phyloP scores from a whole-genome alignment of 1,140 invertebrate genomes.

The Linepithema humile region DNA sequence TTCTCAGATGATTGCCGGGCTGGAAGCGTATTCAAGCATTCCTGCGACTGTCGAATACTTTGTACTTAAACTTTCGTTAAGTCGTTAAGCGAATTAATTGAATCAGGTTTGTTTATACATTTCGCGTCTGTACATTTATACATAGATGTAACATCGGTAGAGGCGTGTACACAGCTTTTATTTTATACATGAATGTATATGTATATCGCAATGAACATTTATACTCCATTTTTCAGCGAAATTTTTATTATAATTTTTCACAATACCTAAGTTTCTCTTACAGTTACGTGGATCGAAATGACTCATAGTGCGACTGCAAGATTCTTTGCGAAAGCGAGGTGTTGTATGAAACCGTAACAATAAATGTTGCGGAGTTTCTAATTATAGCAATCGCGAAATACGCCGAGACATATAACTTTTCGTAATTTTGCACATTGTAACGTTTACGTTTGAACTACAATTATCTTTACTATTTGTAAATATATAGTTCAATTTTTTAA shows the following conservation, averaged over 20 bases:
- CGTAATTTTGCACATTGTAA: background rate
- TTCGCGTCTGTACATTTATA: constrained; percentile 50
- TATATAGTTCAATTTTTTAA: background rate
- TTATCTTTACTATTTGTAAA: background rate
- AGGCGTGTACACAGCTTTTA: constrained; percentile 53
- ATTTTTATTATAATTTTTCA: constrained; percentile 9
- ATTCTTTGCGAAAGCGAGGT: background rate
- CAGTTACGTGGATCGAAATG: background rate
- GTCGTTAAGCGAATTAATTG: constrained; percentile 26
- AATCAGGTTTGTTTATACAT: constrained; percentile 3
- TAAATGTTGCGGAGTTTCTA: background rate
- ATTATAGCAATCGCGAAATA: background rate
- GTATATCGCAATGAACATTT: constrained; percentile 20
- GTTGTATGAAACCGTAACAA: background rate
- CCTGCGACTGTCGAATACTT: background rate
- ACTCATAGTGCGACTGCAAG: background rate
- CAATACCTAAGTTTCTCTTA: background rate
- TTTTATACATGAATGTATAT: constrained; percentile 40
- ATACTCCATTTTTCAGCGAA: constrained; percentile 8
- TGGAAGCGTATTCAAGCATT: background rate
- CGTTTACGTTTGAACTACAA: background rate
- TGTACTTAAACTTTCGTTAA: constrained; percentile 34
- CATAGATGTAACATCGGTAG: constrained; percentile 43
- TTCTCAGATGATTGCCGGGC: constrained; percentile 84
- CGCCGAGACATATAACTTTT: background rate